Evolutionary conservation across 2,888 invertebrate genomes (phyloP), one percentile per base, ranked within the genome.

Genomic region (Geophilus truncorum): DNA sequence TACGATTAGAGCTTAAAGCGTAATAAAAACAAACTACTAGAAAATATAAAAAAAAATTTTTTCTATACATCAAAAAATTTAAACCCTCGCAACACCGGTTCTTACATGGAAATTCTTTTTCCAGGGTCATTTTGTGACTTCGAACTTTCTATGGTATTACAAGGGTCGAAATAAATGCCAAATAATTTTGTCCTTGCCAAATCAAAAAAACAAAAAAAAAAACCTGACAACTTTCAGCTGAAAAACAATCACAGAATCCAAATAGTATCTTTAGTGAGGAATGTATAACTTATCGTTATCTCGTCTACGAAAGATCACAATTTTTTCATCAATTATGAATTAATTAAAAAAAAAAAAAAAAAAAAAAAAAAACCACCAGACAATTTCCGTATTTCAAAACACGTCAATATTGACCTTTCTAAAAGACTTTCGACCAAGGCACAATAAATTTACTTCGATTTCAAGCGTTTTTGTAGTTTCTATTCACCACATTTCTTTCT

Each of bases 231-330:
- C 25, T 70, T 70, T 15, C 70, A 28, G 15, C 12, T 70, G 70
- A 28, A 70, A 40, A 70, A 28, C 28, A 70, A 70, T 70, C 70
- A 70, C 70, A 70, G 70, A 62, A 18, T 70, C 70, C 70, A 70
- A 70, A 21, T 51, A 51, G 51, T 70, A 5, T 70, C 28, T 70
- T 70, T 70, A 1, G 25, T 28, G 28, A 70, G 70, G 70, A 70
- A 70, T 70, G 70, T 70, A 70, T n/a, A 70, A 70, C 23, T 70
- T 70, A 70, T 70, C 28, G 18, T 18, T n/a, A 51, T 70, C 70
- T 70, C 28, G 28, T 28, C 23, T 23, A 25, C 5, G 25, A 70
- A 25, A 70, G 28, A 70, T 70, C 70, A 70, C 70, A 70, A 70
- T 12, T 70, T n/a, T 70, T 10, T 70, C 51, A 18, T 51, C 18